A percentile compares a stretch with the other conserved stretches of the same genome.
These are phyloP conservation scores for Drosophila repleta DNA, from an alignment of 1,140 invertebrate genomes.

Conservation along the genomic window DNA sequence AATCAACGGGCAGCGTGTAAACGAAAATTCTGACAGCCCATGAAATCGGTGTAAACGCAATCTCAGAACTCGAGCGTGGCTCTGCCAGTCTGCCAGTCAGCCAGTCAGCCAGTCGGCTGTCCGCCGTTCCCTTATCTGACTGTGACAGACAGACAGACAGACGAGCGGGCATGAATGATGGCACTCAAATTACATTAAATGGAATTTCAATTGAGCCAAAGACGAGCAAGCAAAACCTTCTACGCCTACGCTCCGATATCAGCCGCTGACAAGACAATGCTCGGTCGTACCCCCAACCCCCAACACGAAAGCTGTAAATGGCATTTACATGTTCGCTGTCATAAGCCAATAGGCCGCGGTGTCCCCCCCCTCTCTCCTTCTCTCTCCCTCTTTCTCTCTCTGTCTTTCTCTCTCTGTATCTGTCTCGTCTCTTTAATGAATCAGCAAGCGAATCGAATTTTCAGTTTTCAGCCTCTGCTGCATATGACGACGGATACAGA, in stretches of 20 bases:
- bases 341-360: constrained; percentile 55
- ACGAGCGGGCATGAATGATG: constrained; percentile 65
- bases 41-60: constrained; percentile 74
- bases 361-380: constrained; percentile 1
- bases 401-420: background rate
- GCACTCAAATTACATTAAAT: constrained; percentile 81
- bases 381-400: background rate
- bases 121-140: constrained; percentile 46
- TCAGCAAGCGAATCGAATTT: constrained; percentile 40
- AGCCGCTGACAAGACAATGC: constrained; percentile 67
- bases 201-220: constrained; percentile 74
- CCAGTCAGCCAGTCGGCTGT: constrained; percentile 28
- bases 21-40: constrained; percentile 70
- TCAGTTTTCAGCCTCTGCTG: constrained; percentile 43
- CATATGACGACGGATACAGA: background rate
- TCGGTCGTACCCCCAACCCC: no score
- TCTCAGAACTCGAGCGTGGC: constrained; percentile 48
- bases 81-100: constrained; percentile 21
- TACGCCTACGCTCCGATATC: constrained; percentile 9
- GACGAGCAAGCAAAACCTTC: constrained; percentile 48
- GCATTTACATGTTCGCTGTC: constrained; percentile 79
- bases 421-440: constrained; percentile 63
- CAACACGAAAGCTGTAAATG: constrained; percentile 69
- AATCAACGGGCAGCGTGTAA: constrained; percentile 63
- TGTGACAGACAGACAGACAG: constrained; percentile 23